Conservation (phyloP, 2,888 invertebrate species). For the Biston betularia region DNA sequence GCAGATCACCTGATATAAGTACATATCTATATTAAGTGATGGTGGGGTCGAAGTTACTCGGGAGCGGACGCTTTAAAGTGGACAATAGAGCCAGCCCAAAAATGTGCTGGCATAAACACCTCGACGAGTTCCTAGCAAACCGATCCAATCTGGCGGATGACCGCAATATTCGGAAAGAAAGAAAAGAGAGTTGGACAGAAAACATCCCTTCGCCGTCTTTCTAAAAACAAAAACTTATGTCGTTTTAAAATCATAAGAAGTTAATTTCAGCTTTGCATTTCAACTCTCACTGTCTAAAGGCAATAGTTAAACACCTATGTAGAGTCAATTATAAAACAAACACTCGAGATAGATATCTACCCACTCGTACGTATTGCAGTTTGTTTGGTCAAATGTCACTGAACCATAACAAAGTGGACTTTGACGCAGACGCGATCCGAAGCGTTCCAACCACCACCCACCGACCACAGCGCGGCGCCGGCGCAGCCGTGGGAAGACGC, state of each 20-base stretch:
- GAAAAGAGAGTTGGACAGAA: neutral
- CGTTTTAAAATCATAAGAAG: neutral
- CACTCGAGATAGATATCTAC: constrained; percentile 24
- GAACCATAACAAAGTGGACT: constrained; percentile 43
- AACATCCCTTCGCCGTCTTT: neutral
- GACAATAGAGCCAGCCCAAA: no score
- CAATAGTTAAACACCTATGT: constrained; percentile 19
- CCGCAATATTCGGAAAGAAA: no score
- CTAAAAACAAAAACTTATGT: neutral
- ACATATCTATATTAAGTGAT: no score
- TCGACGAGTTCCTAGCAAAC: no score
- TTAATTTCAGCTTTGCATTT: constrained; percentile 5
- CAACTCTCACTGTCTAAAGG: constrained; percentile 13
- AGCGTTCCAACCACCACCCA: constrained; percentile 50
- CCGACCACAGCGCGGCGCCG: constrained; percentile 40
- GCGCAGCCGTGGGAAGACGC: constrained; percentile 57
- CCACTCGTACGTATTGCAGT: constrained; percentile 22
- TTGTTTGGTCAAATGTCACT: constrained; percentile 45
- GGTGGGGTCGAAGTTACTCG: no score
- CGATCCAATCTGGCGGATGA: no score
- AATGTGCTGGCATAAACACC: no score
- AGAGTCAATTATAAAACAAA: constrained; percentile 25
- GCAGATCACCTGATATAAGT: no score
- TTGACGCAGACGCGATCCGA: constrained; percentile 37
- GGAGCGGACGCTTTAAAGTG: no score